Evolutionary conservation across 2,888 invertebrate species (phyloP), one percentile per base, ranked within the genome.

Genomic region (Drosophila prostipennis): DNA sequence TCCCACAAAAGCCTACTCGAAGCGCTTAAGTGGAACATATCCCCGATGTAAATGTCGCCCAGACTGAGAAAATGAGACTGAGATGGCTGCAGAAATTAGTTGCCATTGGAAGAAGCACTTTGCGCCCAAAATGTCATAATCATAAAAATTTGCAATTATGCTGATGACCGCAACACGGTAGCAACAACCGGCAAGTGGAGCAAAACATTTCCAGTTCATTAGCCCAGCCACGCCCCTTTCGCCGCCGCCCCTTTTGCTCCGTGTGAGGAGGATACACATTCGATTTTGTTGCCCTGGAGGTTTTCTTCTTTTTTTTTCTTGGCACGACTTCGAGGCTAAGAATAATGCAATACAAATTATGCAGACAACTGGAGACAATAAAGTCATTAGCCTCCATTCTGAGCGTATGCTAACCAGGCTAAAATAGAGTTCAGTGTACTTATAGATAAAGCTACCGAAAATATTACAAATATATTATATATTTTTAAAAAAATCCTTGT

Each of bases 141-240:
- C 67, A 72, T 76, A 84, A 87, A 84, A 87, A 74, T 72, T 29
- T 60, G 68, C 72, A 87, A 80, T 82, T 78, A 84, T 84, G 78
- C 74, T 80, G 84, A 67, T 78, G 71, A 65, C 61, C 73, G 57
- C 74, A 54, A 51, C 52, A 60, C 59, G 48, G 59, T 43, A 40
- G 42, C 26, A 60, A 29, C 72, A 43, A n/a, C 39, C 57, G 14
- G 26, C 63, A 72, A 71, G 55, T 63, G 55, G 73, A 61, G 63
- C 55, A 71, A 51, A 45, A 34, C 60, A 86, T 73, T 77, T 83
- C 34, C 73, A 80, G 87, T 84, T 80, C 81, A 81, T 81, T 87
- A 83, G 84, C 87, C 74, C 32, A 14, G 42, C 34, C 59, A 46
- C 51, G 51, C 45, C 55, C 53, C 53, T n/a, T 34, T 13, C n/a